Conservation (phyloP, 2,797 vertebrate genomes). For the Helostoma temminkii region DNA sequence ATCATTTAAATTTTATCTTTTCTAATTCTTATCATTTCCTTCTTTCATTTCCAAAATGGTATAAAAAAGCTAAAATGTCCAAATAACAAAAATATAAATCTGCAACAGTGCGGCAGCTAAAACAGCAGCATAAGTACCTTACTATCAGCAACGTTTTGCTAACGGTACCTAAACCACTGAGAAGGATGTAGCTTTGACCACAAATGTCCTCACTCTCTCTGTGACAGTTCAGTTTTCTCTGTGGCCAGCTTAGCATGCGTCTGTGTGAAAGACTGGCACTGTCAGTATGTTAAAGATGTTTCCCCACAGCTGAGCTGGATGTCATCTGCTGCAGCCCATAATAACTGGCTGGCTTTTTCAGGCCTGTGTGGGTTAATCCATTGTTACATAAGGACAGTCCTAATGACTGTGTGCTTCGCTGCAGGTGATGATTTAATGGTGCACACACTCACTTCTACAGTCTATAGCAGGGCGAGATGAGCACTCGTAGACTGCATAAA, state of each 20-base stretch:
- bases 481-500: constrained; percentile 1
- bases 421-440: constrained; percentile 71
- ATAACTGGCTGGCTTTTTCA: constrained; percentile 66
- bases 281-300: constrained; percentile 32
- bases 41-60: no score
- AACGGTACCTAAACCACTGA: no score
- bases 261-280: constrained; percentile 7
- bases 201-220: no score
- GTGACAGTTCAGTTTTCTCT: not conserved
- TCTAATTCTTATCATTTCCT: no score
- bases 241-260: not conserved
- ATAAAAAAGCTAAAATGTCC: no score
- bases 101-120: no score
- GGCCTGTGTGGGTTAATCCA: constrained; percentile 76
- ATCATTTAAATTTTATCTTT: no score
- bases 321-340: constrained; percentile 59
- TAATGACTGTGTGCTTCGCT: constrained; percentile 72
- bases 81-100: no score
- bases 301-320: constrained; percentile 52
- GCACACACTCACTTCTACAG: constrained; percentile 39
- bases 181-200: no score
- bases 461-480: constrained; percentile 19
- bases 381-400: constrained; percentile 60
- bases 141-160: no score
- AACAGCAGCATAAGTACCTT: no score